These are phyloP conservation scores for Drosophila sproati DNA, from an alignment of 1,140 invertebrate species.

Conservation along the genomic window DNA sequence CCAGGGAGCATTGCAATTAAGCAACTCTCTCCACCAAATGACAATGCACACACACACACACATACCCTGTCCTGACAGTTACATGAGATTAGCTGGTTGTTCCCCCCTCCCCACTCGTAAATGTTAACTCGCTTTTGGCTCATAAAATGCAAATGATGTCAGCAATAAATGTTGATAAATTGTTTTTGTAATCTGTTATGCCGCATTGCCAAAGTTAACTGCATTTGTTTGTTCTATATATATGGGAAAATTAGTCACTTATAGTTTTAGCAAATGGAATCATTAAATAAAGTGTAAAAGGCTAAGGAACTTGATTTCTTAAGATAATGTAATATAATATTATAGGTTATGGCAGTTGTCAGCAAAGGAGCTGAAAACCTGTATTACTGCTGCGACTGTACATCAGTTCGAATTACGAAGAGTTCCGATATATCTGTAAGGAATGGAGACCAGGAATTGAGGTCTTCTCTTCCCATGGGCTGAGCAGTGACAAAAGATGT, in stretches of 20 bases:
- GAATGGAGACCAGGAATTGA: no score
- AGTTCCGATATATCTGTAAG: no score
- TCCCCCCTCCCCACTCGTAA: background rate
- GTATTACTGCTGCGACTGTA: no score
- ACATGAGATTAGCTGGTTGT: slow-evolving; percentile 28
- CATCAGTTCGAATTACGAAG: no score
- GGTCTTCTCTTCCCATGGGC: no score
- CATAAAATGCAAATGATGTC: slow-evolving; percentile 53
- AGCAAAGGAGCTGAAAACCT: no score
- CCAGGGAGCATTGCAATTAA: slow-evolving; percentile 46
- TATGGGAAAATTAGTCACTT: background rate
- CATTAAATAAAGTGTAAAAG: no score
- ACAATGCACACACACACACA: slow-evolving; percentile 33
- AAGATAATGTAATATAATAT: no score
- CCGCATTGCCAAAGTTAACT: background rate
- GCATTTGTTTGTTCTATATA: slow-evolving; percentile 7
- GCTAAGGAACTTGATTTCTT: no score
- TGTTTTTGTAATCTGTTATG: slow-evolving; percentile 30
- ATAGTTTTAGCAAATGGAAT: background rate
- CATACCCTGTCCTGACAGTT: slow-evolving; percentile 24
- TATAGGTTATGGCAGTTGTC: no score
- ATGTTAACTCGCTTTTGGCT: slow-evolving; percentile 25
- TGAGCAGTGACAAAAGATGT: no score
- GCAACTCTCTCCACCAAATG: slow-evolving; percentile 56
- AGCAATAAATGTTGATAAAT: slow-evolving; percentile 55